These are phyloP conservation scores for Brachionus koreanus DNA, from an alignment of 1,140 invertebrate species.

Conservation along the genomic window DNA sequence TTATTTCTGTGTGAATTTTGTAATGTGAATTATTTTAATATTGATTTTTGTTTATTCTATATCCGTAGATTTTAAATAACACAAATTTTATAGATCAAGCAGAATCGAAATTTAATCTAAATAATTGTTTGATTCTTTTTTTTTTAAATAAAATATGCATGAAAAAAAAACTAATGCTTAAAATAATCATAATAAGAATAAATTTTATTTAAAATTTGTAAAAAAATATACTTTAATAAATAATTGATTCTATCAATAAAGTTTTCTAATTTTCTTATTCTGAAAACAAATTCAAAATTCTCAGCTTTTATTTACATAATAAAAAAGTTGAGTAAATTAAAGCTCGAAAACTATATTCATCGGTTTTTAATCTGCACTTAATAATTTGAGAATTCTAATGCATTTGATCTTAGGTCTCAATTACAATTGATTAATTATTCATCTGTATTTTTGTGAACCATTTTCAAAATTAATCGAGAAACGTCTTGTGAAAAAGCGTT, in stretches of 20 bases:
- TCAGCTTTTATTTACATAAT: not conserved
- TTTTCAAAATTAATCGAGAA: constrained; percentile 23
- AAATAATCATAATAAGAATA: too few species aligned
- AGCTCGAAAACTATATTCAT: not conserved
- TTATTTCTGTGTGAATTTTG: not conserved
- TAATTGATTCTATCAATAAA: not conserved
- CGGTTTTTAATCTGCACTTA: not conserved
- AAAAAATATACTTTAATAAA: not conserved
- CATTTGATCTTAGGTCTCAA: not conserved
- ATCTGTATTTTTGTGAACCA: constrained; percentile 34
- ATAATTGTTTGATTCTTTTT: not conserved
- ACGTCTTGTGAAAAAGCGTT: constrained; percentile 11
- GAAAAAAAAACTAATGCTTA: too few species aligned
- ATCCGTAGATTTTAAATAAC: not conserved
- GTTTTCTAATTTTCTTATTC: not conserved
- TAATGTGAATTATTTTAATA: not conserved
- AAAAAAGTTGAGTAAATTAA: not conserved
- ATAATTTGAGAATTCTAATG: not conserved
- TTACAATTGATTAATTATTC: not conserved
- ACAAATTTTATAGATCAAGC: not conserved
- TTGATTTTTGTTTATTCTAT: not conserved
- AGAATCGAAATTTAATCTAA: not conserved
- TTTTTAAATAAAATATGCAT: too few species aligned
- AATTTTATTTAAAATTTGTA: too few species aligned
- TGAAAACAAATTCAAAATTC: not conserved